These are phyloP conservation scores for Vimba vimba DNA, from an alignment of 2,113 vertebrate genomes.

Conservation along the genomic window DNA sequence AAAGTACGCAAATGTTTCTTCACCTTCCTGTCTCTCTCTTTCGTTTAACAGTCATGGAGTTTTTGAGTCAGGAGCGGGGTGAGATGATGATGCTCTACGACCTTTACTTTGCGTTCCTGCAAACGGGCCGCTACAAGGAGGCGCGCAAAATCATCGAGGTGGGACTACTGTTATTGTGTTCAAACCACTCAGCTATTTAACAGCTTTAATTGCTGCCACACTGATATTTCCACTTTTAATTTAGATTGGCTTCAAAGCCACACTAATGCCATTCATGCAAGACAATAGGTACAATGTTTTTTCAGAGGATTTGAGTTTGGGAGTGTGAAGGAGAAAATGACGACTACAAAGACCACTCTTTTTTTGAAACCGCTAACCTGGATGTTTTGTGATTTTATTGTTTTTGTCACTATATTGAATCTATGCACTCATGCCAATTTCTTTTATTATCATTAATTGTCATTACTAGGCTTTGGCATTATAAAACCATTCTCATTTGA, in stretches of 20 bases:
- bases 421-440: neutral
- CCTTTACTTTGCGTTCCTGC: conserved; percentile 93
- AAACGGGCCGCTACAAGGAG: conserved; percentile 89
- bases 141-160: conserved; percentile 98
- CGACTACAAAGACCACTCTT: neutral
- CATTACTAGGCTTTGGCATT: conserved; percentile 7
- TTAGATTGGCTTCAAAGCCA: conserved; percentile 76
- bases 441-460: conserved; percentile 9
- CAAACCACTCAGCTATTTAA: conserved; percentile 75
- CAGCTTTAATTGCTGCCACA: conserved; percentile 77
- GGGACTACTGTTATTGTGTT: conserved; percentile 68
- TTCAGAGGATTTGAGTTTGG: neutral
- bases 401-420: conserved; percentile 13
- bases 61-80: conserved; percentile 84
- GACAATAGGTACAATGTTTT: conserved; percentile 61
- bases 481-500: conserved; percentile 19
- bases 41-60: conserved; percentile 83
- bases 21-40: conserved; percentile 28
- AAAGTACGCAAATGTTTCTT: conserved; percentile 32
- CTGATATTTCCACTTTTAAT: conserved; percentile 80
- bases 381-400: neutral
- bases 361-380: neutral
- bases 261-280: conserved; percentile 76
- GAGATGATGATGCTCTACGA: conserved; percentile 93
- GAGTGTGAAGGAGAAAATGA: conserved; percentile 35